These are phyloP conservation scores for Pelobates cultripes DNA, from an alignment of 2,797 vertebrate species.

Conservation along the genomic window DNA sequence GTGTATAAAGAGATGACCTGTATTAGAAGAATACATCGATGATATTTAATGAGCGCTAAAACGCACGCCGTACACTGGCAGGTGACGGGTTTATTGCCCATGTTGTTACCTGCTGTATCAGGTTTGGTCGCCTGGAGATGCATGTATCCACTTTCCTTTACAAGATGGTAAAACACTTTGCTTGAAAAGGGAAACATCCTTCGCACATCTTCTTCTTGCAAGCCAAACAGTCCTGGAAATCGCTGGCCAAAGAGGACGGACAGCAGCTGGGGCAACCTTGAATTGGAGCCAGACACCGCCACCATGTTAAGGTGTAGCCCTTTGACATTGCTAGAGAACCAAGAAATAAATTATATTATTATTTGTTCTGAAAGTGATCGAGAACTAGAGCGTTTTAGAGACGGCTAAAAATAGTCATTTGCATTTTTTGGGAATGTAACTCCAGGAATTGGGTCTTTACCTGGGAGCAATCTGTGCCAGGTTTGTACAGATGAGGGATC, in stretches of 20 bases:
- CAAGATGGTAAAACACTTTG: slow-evolving; percentile 58
- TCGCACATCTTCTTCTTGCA: slow-evolving; percentile 66
- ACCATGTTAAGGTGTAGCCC: slow-evolving; percentile 75
- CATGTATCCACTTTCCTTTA: slow-evolving; percentile 70
- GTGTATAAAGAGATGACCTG: no score
- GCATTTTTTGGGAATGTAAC: no score
- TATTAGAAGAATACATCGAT: no score
- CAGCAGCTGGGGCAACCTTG: slow-evolving; percentile 49
- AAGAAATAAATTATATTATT: background rate
- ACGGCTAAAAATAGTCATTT: no score
- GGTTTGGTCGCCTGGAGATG: slow-evolving; percentile 77
- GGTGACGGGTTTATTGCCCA: no score
- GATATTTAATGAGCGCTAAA: no score
- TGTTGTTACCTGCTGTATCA: slow-evolving; percentile 68
- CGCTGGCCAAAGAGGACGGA: slow-evolving; percentile 63
- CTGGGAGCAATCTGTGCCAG: slow-evolving; percentile 74
- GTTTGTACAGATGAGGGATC: slow-evolving; percentile 71
- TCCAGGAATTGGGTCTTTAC: slow-evolving; percentile 60
- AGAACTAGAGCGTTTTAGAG: no score
- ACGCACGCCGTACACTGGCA: no score
- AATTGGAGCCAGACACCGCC: accelerated
- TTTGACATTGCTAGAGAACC: slow-evolving; percentile 66
- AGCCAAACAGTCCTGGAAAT: slow-evolving; percentile 65
- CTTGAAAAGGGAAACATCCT: slow-evolving; percentile 65
- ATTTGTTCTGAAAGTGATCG: no score